phyloP scores from a whole-genome alignment of 2,113 vertebrate species.

The Apteryx mantelli region DNA sequence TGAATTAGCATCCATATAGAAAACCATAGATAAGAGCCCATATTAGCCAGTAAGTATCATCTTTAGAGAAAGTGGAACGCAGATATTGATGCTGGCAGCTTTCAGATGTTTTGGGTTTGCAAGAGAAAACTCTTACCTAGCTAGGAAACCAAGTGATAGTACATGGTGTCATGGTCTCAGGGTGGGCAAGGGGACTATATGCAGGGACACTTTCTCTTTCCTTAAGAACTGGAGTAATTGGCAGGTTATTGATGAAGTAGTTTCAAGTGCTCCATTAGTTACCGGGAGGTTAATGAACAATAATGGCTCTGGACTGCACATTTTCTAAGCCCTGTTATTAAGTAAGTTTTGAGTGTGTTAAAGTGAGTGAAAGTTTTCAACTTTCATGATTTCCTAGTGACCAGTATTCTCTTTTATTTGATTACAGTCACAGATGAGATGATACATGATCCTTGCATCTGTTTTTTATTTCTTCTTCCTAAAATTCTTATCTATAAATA shows the following conservation, averaged over 20 bases:
- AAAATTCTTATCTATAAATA: conserved; percentile 21
- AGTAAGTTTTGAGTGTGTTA: conserved; percentile 67
- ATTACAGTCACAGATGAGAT: conserved; percentile 41
- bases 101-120: background rate
- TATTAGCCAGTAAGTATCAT: background rate
- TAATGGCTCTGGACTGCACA: conserved; percentile 46
- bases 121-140: background rate
- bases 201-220: background rate
- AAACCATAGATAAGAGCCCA: background rate
- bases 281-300: conserved; percentile 45
- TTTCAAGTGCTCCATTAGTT: conserved; percentile 44
- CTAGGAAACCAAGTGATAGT: background rate
- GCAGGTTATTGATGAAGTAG: conserved; percentile 46
- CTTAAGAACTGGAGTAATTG: conserved; percentile 35
- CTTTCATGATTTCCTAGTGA: conserved; percentile 62
- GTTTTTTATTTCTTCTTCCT: background rate
- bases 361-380: background rate
- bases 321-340: conserved; percentile 63
- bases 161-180: rapidly evolving
- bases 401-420: conserved; percentile 47
- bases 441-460: conserved; percentile 16
- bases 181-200: background rate
- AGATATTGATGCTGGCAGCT: background rate
- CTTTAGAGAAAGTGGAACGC: background rate
- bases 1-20: background rate